Evolutionary conservation across 2,113 vertebrate species (phyloP).

Genomic region (Pionites leucogaster): DNA sequence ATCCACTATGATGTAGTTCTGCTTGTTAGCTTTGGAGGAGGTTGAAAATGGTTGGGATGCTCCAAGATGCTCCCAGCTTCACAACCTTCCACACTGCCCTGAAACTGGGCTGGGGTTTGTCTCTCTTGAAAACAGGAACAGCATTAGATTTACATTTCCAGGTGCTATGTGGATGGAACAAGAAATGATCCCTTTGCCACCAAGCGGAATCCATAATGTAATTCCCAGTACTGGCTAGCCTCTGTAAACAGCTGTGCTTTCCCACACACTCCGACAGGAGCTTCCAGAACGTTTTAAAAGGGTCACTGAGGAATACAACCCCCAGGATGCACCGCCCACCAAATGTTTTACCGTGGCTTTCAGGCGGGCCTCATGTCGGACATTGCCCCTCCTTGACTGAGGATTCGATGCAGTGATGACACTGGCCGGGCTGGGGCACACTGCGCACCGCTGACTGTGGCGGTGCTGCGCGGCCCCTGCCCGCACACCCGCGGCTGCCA

Average conservation of each 20-base stretch:
- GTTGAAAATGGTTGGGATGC: not conserved
- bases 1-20: not conserved
- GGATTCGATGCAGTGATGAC: not conserved
- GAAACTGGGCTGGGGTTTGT: not conserved
- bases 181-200: not conserved
- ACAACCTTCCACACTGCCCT: not conserved
- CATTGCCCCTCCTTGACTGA: not conserved
- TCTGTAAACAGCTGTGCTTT: not conserved
- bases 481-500: not conserved
- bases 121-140: not conserved
- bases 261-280: not conserved
- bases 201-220: not conserved
- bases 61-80: not conserved
- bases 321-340: not conserved
- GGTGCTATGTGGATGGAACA: not conserved
- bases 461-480: not conserved
- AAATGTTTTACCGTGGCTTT: not conserved
- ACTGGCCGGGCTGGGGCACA: not conserved
- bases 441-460: too few relatives aligned
- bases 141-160: not conserved
- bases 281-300: not conserved
- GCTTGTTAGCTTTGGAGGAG: not conserved
- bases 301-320: constrained; percentile 2
- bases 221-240: not conserved
- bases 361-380: not conserved